Evolutionary conservation across 2,113 vertebrate species (phyloP).

Genomic region (Brienomyrus longianalis): DNA sequence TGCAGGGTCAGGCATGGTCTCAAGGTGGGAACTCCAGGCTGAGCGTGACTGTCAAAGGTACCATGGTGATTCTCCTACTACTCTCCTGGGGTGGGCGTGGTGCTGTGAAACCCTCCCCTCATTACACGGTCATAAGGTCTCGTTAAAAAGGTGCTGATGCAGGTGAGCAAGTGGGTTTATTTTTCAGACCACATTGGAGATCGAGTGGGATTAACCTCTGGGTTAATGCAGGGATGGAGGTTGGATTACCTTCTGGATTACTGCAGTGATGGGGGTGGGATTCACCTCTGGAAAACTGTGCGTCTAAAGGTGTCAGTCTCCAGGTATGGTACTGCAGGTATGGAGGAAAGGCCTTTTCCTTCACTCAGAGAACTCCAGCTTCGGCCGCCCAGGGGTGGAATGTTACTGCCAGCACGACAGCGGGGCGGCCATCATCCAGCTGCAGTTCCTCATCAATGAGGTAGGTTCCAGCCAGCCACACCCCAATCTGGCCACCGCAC

Average conservation of each 20-base stretch:
- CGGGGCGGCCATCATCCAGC: constrained; percentile 89
- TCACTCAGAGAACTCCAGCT: constrained; percentile 73
- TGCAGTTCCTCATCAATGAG: constrained; percentile 92
- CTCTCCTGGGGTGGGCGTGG: not conserved
- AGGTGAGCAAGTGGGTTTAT: not conserved
- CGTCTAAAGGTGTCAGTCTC: not conserved
- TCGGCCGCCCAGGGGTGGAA: constrained; percentile 93
- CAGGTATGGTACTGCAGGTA: not conserved
- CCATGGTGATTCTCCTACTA: not conserved
- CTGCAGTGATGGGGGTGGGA: not conserved
- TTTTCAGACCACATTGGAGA: not conserved
- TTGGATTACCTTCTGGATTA: not conserved
- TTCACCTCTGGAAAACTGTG: not conserved
- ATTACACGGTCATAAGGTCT: not conserved
- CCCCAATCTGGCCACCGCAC: not conserved
- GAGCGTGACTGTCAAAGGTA: not conserved
- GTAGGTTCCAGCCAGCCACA: constrained; percentile 46
- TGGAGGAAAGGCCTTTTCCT: constrained; percentile 53
- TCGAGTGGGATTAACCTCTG: not conserved
- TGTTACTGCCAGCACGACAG: constrained; percentile 96
- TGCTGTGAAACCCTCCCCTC: not conserved
- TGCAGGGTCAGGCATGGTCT: not conserved
- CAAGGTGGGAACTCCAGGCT: not conserved
- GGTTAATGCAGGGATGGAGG: not conserved
- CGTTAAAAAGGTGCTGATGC: not conserved